A percentile compares a stretch with the other conserved stretches of the same genome.
phyloP scores from a whole-genome alignment of 2,888 invertebrate species.

The Meiosimyza decipiens region DNA sequence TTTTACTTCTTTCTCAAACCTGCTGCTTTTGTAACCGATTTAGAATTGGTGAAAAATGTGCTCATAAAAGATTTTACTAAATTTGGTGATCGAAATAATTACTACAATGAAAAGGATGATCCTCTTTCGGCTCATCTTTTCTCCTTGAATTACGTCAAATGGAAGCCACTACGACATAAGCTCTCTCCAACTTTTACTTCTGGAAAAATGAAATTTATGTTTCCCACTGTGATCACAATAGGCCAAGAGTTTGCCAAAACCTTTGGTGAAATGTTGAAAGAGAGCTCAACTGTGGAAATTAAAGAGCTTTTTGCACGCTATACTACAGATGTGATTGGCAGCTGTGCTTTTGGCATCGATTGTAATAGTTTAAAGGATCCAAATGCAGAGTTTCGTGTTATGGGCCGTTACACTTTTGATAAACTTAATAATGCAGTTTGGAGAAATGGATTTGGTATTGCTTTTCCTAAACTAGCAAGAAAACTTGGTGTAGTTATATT shows the following conservation, averaged over 20 bases:
- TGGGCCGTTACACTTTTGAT: constrained; percentile 48
- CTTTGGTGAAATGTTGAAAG: constrained; percentile 43
- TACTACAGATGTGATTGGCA: constrained; percentile 69
- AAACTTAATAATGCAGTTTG: constrained; percentile 44
- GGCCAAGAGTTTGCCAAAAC: constrained; percentile 51
- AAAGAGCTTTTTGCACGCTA: constrained; percentile 66
- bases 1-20: constrained; percentile 55
- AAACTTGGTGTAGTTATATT: constrained; percentile 43
- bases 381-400: constrained; percentile 60
- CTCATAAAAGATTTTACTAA: constrained; percentile 59
- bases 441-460: constrained; percentile 37
- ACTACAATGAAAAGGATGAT: constrained; percentile 60
- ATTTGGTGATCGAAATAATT: constrained; percentile 62
- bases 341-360: constrained; percentile 68
- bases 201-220: constrained; percentile 58
- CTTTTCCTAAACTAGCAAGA: constrained; percentile 42
- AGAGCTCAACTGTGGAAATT: constrained; percentile 56
- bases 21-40: constrained; percentile 51
- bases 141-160: constrained; percentile 60
- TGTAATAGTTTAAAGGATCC: constrained; percentile 65
- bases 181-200: constrained; percentile 64
- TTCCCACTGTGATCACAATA: constrained; percentile 47
- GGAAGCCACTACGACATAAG: constrained; percentile 67
- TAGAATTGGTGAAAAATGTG: constrained; percentile 52
- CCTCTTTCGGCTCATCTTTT: constrained; percentile 63